Evolutionary conservation across 2,888 invertebrate genomes (phyloP).

Genomic region (Drosophila sordidapex): DNA sequence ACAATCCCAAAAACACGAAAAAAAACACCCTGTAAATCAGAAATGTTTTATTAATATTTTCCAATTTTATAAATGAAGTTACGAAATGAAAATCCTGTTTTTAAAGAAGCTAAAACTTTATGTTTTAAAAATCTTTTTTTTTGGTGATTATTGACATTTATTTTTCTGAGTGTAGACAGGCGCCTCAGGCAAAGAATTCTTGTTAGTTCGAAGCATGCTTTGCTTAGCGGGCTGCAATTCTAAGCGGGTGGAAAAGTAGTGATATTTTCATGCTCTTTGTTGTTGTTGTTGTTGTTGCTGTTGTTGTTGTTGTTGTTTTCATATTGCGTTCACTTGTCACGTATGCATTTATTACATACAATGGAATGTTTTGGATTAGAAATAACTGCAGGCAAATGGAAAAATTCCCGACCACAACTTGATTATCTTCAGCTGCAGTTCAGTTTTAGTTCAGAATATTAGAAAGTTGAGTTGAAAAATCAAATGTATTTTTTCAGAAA

Average conservation of each 20-base stretch:
- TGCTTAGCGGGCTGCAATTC: slow-evolving; percentile 15
- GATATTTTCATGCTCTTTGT: slow-evolving; percentile 16
- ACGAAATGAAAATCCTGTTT: neutral
- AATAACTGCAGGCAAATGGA: slow-evolving; percentile 15
- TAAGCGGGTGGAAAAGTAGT: slow-evolving; percentile 2
- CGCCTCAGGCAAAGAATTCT: neutral
- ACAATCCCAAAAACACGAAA: neutral
- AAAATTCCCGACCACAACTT: slow-evolving; percentile 18
- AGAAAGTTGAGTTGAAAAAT: neutral
- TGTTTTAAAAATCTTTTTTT: neutral
- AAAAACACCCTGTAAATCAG: neutral
- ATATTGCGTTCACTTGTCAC: slow-evolving; percentile 28
- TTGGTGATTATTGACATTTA: neutral
- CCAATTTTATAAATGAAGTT: neutral
- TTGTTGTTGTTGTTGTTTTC: slow-evolving; percentile 6
- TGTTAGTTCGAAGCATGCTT: neutral
- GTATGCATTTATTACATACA: slow-evolving; percentile 5
- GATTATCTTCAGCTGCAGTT: neutral
- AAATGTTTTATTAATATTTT: neutral
- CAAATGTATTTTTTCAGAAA: too few species aligned
- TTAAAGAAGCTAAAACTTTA: neutral
- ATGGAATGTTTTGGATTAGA: slow-evolving; percentile 20
- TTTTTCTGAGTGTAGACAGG: neutral
- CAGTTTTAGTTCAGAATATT: neutral
- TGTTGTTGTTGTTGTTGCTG: slow-evolving; percentile 10